phyloP scores from a whole-genome alignment of 2,113 vertebrate genomes.

The Thamnophis sirtalis region DNA sequence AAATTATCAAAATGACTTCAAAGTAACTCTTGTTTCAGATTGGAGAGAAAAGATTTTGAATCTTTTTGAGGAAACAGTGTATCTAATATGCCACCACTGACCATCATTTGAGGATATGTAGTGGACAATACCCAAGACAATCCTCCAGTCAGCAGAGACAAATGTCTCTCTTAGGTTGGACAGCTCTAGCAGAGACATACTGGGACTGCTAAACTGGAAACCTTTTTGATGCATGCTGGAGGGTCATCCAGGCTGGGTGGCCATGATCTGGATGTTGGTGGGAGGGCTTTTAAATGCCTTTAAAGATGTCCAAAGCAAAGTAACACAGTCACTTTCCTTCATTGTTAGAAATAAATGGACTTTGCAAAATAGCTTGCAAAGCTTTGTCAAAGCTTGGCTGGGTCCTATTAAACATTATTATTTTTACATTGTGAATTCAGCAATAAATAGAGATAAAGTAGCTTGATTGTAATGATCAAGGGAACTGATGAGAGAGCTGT shows the following conservation, averaged over 20 bases:
- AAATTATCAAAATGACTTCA: accelerated
- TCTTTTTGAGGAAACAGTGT: not conserved
- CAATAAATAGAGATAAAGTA: not conserved
- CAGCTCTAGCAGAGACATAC: not conserved
- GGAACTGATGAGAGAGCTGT: not conserved
- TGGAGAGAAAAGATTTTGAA: not conserved
- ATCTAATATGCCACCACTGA: not conserved
- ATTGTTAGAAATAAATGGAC: not conserved
- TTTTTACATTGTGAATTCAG: not conserved
- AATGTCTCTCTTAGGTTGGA: not conserved
- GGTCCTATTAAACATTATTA: not conserved
- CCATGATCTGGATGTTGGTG: not conserved
- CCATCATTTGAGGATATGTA: not conserved
- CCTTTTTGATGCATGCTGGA: not conserved
- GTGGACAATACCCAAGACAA: not conserved
- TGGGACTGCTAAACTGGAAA: not conserved
- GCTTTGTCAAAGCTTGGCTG: not conserved
- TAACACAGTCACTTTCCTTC: not conserved
- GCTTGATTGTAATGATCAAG: not conserved
- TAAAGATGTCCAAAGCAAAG: not conserved
- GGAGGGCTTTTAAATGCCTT: not conserved
- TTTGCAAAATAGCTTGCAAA: not conserved
- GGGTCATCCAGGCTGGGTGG: not conserved
- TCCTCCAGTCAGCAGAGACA: not conserved
- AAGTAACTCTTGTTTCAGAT: not conserved